Evolutionary conservation across 2,113 vertebrate genomes (phyloP).

Genomic region (Sinosuthora webbiana): DNA sequence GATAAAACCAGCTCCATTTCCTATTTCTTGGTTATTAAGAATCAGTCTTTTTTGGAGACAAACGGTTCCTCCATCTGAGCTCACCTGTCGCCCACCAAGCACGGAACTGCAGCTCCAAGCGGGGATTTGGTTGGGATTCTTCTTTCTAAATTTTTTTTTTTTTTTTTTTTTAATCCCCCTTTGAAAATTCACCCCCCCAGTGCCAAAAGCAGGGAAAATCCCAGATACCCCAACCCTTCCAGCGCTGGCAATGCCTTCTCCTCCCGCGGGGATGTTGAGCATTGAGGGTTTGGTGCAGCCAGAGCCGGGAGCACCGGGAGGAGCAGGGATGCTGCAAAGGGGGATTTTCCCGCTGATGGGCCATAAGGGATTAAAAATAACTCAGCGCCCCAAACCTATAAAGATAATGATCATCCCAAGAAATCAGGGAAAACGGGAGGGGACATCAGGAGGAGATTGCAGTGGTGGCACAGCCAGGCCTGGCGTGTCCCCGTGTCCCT

Average conservation of each 20-base stretch:
- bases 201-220: neutral
- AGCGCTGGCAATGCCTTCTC: neutral
- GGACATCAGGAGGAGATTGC: fast-evolving
- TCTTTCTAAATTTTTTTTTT: neutral
- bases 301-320: neutral
- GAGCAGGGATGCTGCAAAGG: neutral
- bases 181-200: neutral
- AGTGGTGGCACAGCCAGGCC: neutral
- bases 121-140: neutral
- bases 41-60: neutral
- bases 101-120: neutral
- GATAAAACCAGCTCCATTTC: neutral
- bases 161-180: neutral
- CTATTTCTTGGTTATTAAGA: neutral
- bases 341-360: neutral
- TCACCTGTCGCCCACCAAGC: neutral
- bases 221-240: neutral
- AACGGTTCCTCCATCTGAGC: neutral
- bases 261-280: neutral
- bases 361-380: fast-evolving
- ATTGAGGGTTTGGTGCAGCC: fast-evolving
- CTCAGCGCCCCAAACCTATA: neutral
- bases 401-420: neutral
- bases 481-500: neutral
- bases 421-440: neutral